Percentiles rank a stretch among this genome's conserved stretches.
These are phyloP conservation scores for Drosophila mayaguana DNA, from an alignment of 2,888 invertebrate species.

Conservation along the genomic window DNA sequence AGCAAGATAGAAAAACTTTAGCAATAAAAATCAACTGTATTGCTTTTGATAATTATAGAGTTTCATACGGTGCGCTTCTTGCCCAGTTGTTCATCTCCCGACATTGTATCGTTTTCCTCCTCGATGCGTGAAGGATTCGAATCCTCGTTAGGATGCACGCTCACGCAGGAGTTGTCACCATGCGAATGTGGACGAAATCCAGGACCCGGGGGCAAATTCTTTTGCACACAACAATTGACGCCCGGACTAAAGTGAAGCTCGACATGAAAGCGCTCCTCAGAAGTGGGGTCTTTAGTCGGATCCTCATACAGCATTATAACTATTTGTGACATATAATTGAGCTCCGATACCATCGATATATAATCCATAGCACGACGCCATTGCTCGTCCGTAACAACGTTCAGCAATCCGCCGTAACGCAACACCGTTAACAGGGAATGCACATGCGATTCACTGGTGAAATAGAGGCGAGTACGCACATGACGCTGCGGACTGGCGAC, in stretches of 20 bases:
- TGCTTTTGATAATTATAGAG: not conserved
- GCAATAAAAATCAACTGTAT: not conserved
- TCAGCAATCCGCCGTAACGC: slow-evolving; percentile 95
- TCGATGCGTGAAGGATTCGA: slow-evolving; percentile 89
- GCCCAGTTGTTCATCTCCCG: slow-evolving; percentile 78
- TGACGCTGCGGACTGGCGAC: slow-evolving; percentile 99
- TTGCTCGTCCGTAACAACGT: slow-evolving; percentile 96
- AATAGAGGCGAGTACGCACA: slow-evolving; percentile 99
- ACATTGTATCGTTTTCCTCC: slow-evolving; percentile 88
- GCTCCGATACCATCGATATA: slow-evolving; percentile 97
- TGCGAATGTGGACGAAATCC: slow-evolving; percentile 96
- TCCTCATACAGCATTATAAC: slow-evolving; percentile 99
- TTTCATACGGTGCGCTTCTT: slow-evolving; percentile 68
- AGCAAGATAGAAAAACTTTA: not conserved
- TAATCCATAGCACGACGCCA: slow-evolving; percentile 99
- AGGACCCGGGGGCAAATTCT: slow-evolving; percentile 96
- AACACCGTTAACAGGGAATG: slow-evolving; percentile 98
- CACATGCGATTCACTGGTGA: slow-evolving; percentile 99
- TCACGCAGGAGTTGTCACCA: slow-evolving; percentile 88
- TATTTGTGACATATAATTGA: slow-evolving; percentile 99
- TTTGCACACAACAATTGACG: slow-evolving; percentile 97
- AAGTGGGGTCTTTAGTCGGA: slow-evolving; percentile 96
- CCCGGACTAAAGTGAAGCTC: slow-evolving; percentile 99
- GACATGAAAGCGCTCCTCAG: slow-evolving; percentile 98
- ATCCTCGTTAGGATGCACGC: slow-evolving; percentile 87